Conservation (phyloP, 2,113 vertebrate genomes). For the Nansenia antarctica region DNA sequence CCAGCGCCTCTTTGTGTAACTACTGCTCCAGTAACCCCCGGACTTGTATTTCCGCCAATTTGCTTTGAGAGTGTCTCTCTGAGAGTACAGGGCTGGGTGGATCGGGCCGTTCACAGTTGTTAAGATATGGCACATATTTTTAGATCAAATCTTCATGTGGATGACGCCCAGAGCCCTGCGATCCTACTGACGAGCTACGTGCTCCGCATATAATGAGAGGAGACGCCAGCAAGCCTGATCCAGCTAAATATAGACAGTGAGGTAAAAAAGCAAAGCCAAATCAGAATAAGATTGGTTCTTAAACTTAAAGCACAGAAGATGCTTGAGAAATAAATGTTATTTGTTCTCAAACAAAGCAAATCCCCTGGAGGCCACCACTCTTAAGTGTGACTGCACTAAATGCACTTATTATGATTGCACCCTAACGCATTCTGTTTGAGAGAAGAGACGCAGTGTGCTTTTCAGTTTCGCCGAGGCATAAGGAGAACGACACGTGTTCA, state of each 20-base stretch:
- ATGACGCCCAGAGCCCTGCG: constrained; percentile 41
- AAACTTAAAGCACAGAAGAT: constrained; percentile 37
- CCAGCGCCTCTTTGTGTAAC: constrained; percentile 29
- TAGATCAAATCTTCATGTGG: constrained; percentile 66
- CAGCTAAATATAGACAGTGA: constrained; percentile 62
- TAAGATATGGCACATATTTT: constrained; percentile 57
- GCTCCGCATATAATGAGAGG: constrained; percentile 56
- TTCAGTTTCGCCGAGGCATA: constrained; percentile 28
- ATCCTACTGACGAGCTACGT: constrained; percentile 46
- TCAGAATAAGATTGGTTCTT: constrained; percentile 40
- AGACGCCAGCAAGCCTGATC: constrained; percentile 52
- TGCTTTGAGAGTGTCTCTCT: constrained; percentile 26
- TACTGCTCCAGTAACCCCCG: constrained; percentile 22
- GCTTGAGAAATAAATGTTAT: constrained; percentile 22
- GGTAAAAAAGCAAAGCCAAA: constrained; percentile 38
- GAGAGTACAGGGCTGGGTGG: not conserved
- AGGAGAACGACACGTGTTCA: constrained; percentile 18
- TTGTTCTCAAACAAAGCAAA: constrained; percentile 19
- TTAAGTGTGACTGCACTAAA: too few species aligned
- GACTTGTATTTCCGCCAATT: constrained; percentile 39
- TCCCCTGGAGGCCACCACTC: constrained; percentile 28
- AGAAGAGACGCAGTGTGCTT: constrained; percentile 17
- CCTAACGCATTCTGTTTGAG: constrained; percentile 20
- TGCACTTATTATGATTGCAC: constrained; percentile 20
- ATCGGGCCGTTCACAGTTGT: constrained; percentile 32